Conservation (phyloP, 2,797 vertebrate genomes). For the Chloroceryle amazona region DNA sequence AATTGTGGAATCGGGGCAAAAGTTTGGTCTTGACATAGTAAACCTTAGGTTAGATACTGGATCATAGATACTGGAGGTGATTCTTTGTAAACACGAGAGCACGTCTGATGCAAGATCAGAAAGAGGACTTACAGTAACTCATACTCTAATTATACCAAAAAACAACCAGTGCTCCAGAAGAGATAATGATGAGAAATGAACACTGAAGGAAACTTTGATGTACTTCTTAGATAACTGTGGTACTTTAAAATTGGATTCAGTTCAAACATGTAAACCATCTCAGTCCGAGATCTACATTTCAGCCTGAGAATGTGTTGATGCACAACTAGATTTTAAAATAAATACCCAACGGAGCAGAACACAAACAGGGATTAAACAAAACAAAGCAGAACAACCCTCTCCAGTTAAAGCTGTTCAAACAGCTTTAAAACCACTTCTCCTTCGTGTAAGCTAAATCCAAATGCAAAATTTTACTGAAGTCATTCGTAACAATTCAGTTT, state of each 20-base stretch:
- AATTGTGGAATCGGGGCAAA: background rate
- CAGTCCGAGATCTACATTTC: constrained; percentile 42
- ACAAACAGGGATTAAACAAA: background rate
- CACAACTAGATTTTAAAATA: constrained; percentile 60
- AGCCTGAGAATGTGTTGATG: constrained; percentile 63
- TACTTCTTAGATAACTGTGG: constrained; percentile 67
- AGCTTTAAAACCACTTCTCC: background rate
- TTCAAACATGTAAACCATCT: constrained; percentile 63
- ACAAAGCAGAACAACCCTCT: background rate
- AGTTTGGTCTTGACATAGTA: background rate
- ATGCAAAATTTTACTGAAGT: background rate
- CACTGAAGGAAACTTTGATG: constrained; percentile 53
- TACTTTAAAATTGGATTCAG: constrained; percentile 59
- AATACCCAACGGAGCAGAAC: constrained; percentile 30
- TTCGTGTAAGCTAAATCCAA: background rate
- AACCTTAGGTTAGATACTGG: background rate
- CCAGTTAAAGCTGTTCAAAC: background rate
- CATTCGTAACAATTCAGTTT: background rate
- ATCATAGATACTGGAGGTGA: background rate
- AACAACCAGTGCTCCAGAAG: constrained; percentile 41
- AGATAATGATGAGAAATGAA: constrained; percentile 71
- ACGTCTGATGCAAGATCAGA: constrained; percentile 37
- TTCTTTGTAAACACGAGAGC: background rate
- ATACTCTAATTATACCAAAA: constrained; percentile 9
- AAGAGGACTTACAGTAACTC: background rate